Conservation (phyloP, 2,888 invertebrate species). For the Hyposoter didymator region DNA sequence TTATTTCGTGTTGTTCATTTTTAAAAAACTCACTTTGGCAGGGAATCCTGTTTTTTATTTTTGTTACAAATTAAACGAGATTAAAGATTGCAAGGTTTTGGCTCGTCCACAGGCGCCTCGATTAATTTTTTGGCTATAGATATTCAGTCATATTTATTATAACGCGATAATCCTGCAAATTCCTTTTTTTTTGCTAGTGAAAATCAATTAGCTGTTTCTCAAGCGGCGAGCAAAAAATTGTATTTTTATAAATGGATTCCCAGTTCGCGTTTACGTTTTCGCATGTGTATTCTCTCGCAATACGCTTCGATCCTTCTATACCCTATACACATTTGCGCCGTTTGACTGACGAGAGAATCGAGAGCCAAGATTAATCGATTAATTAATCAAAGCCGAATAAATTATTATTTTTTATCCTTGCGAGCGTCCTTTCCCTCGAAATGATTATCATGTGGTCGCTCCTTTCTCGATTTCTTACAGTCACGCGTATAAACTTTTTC, state of each 20-base stretch:
- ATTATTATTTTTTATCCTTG: constrained; percentile 48
- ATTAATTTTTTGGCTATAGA: constrained; percentile 4
- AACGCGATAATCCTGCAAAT: not conserved
- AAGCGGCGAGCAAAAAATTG: constrained; percentile 8
- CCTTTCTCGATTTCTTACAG: constrained; percentile 41
- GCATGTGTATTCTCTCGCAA: not conserved
- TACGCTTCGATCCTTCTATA: constrained; percentile 8
- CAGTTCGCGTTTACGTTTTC: not conserved
- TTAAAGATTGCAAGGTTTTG: not conserved
- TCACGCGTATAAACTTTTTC: constrained; percentile 38
- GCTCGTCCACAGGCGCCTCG: not conserved
- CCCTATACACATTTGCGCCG: not conserved
- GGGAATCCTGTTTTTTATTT: not conserved
- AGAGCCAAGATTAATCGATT: constrained; percentile 61
- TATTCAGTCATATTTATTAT: constrained; percentile 8
- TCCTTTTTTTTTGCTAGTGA: constrained; percentile 7
- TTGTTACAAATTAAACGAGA: not conserved
- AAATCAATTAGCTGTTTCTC: constrained; percentile 28
- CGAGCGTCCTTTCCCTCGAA: constrained; percentile 17
- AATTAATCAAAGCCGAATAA: constrained; percentile 66
- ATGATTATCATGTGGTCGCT: constrained; percentile 42
- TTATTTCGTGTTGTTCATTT: not conserved
- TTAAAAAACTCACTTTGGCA: not conserved
- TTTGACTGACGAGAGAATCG: constrained; percentile 21
- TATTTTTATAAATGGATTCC: constrained; percentile 19